Conservation (phyloP, 2,888 invertebrate species). For the Eubasilissa splendida region DNA sequence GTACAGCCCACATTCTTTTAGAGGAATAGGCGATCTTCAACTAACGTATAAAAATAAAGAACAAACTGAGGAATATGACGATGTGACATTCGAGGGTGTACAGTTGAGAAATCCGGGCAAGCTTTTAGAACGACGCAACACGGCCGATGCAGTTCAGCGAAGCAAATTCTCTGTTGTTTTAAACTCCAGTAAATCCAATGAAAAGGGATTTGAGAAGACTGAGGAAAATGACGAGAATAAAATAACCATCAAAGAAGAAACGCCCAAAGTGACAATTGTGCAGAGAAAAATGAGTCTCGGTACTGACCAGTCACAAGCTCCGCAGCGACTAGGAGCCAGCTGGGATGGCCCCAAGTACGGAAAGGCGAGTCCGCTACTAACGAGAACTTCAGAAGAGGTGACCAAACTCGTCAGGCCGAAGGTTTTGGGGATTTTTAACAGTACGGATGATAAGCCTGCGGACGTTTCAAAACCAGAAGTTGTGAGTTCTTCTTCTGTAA, state of each 20-base stretch:
- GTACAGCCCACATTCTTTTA: slow-evolving; percentile 87
- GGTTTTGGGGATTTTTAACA: slow-evolving; percentile 41
- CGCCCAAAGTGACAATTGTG: slow-evolving; percentile 29
- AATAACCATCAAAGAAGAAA: slow-evolving; percentile 37
- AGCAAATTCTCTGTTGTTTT: slow-evolving; percentile 48
- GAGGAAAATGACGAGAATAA: slow-evolving; percentile 12
- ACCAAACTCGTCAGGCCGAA: slow-evolving; percentile 39
- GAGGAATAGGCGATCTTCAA: slow-evolving; percentile 74
- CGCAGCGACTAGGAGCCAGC: neutral
- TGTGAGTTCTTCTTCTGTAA: slow-evolving; percentile 10
- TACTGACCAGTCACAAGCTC: neutral
- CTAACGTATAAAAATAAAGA: slow-evolving; percentile 64
- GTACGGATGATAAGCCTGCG: slow-evolving; percentile 32
- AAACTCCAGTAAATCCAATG: slow-evolving; percentile 15
- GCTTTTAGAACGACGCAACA: slow-evolving; percentile 68
- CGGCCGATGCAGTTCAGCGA: slow-evolving; percentile 69
- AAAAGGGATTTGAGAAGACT: neutral
- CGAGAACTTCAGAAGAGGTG: slow-evolving; percentile 1
- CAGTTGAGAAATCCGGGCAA: slow-evolving; percentile 57
- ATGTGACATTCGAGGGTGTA: slow-evolving; percentile 59
- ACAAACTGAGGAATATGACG: slow-evolving; percentile 51
- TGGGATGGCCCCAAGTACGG: neutral
- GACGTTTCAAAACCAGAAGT: slow-evolving; percentile 1
- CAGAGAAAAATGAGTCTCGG: slow-evolving; percentile 54
- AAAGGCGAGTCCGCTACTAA: neutral